These are phyloP conservation scores for Pinna nobilis DNA, from an alignment of 1,140 invertebrate genomes.

Conservation along the genomic window DNA sequence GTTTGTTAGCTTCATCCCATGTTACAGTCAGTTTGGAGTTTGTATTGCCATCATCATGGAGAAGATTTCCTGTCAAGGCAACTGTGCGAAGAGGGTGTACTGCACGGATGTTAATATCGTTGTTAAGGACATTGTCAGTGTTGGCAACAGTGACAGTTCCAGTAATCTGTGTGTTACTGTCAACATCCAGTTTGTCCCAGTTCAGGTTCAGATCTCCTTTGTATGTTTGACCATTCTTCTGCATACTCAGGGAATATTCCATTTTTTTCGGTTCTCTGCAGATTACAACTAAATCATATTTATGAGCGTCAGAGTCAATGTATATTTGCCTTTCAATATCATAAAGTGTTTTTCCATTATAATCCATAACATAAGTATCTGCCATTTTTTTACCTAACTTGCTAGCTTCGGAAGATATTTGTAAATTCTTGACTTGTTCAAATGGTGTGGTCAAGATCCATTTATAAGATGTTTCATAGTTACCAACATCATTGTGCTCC, in stretches of 20 bases:
- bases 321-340: conserved; percentile 43
- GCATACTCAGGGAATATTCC: conserved; percentile 43
- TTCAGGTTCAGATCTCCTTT: conserved; percentile 49
- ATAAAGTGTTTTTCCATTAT: conserved; percentile 55
- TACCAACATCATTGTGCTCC: background rate
- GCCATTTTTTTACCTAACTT: background rate
- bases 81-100: conserved; percentile 50
- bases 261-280: conserved; percentile 52
- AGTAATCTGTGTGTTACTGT: conserved; percentile 48
- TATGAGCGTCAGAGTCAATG: background rate
- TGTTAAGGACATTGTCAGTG: background rate
- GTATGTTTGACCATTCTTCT: conserved; percentile 37
- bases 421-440: conserved; percentile 29
- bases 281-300: conserved; percentile 19
- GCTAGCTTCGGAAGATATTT: conserved; percentile 22
- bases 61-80: conserved; percentile 33
- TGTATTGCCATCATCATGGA: background rate
- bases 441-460: conserved; percentile 44
- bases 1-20: conserved; percentile 45
- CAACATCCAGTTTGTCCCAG: conserved; percentile 55
- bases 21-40: conserved; percentile 27
- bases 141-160: conserved; percentile 9
- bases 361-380: conserved; percentile 20
- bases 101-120: conserved; percentile 40
- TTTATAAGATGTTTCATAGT: background rate